These are phyloP conservation scores for Exocentrus adspersus DNA, from an alignment of 2,888 invertebrate genomes.

Conservation along the genomic window DNA sequence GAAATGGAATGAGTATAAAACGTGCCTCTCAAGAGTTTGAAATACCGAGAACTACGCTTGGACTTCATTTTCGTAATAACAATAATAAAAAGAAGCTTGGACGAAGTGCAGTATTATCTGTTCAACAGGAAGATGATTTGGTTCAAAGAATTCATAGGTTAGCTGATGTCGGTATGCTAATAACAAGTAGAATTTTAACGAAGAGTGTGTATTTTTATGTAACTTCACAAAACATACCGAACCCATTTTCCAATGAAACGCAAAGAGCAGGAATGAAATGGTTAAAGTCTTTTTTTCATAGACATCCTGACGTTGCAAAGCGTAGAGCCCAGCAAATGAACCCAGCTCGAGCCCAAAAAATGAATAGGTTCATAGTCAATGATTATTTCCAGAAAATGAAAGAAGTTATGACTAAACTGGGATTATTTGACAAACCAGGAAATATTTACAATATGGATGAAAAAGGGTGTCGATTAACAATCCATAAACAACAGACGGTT, in stretches of 20 bases:
- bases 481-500: slow-evolving; percentile 50
- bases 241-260: slow-evolving; percentile 32
- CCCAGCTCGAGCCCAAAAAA: slow-evolving; percentile 49
- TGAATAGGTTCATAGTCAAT: slow-evolving; percentile 44
- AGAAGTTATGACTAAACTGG: slow-evolving; percentile 39
- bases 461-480: slow-evolving; percentile 48
- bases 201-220: no score
- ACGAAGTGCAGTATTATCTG: slow-evolving; percentile 18
- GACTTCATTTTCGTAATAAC: slow-evolving; percentile 13
- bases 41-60: background rate
- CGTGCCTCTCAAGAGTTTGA: background rate
- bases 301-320: slow-evolving; percentile 43
- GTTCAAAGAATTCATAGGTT: background rate
- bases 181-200: background rate
- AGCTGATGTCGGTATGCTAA: background rate
- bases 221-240: slow-evolving; percentile 26
- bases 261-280: slow-evolving; percentile 41
- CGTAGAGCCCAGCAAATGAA: slow-evolving; percentile 50
- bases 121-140: slow-evolving; percentile 31
- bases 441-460: slow-evolving; percentile 53
- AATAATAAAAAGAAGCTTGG: slow-evolving; percentile 17
- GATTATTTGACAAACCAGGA: slow-evolving; percentile 43
- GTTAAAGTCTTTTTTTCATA: slow-evolving; percentile 39
- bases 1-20: background rate
- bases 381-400: slow-evolving; percentile 47